Evolutionary conservation across 2,113 vertebrate genomes (phyloP).

Genomic region (Neopipo cinnamomea): DNA sequence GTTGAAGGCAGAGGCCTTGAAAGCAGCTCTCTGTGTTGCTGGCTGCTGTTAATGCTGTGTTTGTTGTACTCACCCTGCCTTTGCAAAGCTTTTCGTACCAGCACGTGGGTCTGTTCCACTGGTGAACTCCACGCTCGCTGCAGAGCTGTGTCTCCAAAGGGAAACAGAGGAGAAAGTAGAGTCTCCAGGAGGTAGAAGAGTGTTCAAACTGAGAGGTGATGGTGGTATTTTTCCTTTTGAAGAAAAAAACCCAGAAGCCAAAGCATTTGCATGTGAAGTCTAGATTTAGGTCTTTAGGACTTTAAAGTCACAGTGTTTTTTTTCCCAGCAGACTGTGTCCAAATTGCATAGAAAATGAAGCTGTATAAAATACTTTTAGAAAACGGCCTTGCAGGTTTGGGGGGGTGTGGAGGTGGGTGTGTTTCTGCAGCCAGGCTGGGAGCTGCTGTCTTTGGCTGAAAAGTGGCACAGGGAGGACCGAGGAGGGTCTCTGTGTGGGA

Average conservation of each 20-base stretch:
- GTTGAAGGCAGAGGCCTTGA: not conserved
- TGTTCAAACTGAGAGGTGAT: not conserved
- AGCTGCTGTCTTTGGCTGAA: not conserved
- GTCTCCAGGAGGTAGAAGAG: not conserved
- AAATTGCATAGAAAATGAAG: not conserved
- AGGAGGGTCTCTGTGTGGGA: not conserved
- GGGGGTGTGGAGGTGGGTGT: not conserved
- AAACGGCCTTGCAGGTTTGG: not conserved
- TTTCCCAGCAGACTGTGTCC: not conserved
- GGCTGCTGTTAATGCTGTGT: not conserved
- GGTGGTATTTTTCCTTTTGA: not conserved
- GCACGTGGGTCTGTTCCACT: too few relatives aligned
- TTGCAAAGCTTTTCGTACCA: not conserved
- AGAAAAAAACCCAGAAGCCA: not conserved
- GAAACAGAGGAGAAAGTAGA: not conserved
- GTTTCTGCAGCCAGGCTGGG: not conserved
- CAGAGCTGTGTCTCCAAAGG: not conserved
- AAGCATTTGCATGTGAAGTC: not conserved
- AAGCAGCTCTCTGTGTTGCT: not conserved
- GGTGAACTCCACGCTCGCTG: not conserved
- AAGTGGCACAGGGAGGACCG: fast-evolving
- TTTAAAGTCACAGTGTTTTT: not conserved
- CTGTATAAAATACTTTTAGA: not conserved
- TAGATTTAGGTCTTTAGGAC: not conserved
- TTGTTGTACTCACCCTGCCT: not conserved